Percentiles rank a stretch among this genome's conserved stretches.
These are phyloP conservation scores for Platyrinchus mystaceus DNA, from an alignment of 2,797 vertebrate genomes.

Conservation along the genomic window DNA sequence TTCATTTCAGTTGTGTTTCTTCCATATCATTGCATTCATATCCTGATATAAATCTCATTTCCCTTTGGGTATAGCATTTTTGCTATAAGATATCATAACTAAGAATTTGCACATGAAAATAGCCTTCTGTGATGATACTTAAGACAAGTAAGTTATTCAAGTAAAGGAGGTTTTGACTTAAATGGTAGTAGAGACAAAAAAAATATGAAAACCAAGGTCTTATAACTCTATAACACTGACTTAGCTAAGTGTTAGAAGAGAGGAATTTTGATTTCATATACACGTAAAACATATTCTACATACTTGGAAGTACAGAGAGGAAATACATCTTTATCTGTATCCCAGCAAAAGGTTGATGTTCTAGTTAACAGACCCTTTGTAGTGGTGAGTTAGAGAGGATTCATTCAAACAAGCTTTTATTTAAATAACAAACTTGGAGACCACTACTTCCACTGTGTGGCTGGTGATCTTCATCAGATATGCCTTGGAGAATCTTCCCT, in stretches of 20 bases:
- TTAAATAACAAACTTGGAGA: background rate
- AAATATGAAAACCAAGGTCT: background rate
- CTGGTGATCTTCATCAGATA: background rate
- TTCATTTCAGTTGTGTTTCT: background rate
- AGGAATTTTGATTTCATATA: background rate
- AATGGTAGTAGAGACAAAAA: background rate
- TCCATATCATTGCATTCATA: background rate
- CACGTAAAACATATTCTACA: background rate
- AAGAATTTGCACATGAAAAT: background rate
- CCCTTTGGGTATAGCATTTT: background rate
- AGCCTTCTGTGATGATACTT: background rate
- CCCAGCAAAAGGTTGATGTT: background rate
- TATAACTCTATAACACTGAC: background rate
- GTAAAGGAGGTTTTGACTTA: background rate
- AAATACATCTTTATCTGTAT: background rate
- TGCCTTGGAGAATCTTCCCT: background rate
- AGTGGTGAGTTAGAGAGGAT: background rate
- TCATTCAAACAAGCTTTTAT: background rate
- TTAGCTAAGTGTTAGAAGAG: background rate
- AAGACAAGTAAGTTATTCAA: background rate
- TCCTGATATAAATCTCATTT: background rate
- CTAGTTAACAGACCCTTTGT: background rate
- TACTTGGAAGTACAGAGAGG: background rate
- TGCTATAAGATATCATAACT: background rate
- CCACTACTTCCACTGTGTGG: background rate